phyloP scores from a whole-genome alignment of 2,888 invertebrate species.

The Bruchidius siliquastri region DNA sequence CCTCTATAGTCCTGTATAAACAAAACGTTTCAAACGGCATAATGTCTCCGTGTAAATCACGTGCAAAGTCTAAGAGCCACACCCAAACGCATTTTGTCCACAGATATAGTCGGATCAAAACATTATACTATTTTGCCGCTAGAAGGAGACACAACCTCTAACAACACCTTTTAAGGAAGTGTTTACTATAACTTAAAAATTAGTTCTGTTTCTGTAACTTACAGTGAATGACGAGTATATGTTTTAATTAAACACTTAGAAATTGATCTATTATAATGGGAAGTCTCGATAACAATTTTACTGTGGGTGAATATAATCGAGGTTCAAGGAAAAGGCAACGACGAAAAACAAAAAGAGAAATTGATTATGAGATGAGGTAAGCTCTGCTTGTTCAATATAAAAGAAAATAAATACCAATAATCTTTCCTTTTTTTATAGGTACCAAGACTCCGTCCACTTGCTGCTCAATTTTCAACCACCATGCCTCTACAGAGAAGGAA shows the following conservation, averaged over 20 bases:
- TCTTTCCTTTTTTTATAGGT: slow-evolving; percentile 3
- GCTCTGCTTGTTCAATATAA: slow-evolving; percentile 1
- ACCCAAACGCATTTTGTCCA: too few species aligned
- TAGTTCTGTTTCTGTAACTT: too few species aligned
- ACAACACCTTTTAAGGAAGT: background rate
- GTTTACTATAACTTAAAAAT: background rate
- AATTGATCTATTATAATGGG: slow-evolving; percentile 3
- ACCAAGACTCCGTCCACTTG: background rate
- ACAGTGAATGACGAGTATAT: too few species aligned
- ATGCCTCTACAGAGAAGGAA: too few species aligned
- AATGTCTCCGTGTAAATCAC: too few species aligned
- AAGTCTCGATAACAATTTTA: slow-evolving; percentile 2
- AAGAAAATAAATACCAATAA: slow-evolving; percentile 4
- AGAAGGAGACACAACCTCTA: background rate
- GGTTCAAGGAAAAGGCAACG: background rate
- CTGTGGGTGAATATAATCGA: background rate
- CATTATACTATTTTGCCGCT: background rate
- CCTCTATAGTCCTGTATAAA: too few species aligned
- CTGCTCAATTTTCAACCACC: too few species aligned
- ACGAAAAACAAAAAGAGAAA: slow-evolving; percentile 6
- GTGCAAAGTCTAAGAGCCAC: too few species aligned
- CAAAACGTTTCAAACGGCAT: too few species aligned
- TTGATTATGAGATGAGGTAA: slow-evolving; percentile 8
- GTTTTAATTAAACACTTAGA: background rate
- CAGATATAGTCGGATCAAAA: too few species aligned